Conservation (phyloP, 2,888 invertebrate species). For the Rhamnusium bicolor region DNA sequence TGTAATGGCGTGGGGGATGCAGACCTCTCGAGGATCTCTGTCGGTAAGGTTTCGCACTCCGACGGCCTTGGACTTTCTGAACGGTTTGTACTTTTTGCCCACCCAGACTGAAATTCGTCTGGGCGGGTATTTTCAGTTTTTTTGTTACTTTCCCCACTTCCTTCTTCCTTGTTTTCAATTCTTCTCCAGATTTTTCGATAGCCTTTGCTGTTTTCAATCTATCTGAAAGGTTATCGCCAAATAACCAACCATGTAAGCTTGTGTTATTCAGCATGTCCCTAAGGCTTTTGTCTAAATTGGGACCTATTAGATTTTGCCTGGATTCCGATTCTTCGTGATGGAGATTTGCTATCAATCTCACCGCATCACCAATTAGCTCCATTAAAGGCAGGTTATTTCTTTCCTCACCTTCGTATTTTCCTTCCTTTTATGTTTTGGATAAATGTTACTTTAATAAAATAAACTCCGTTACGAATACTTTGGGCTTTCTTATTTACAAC, state of each 20-base stretch:
- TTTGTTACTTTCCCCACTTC: not conserved
- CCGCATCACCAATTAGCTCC: conserved; percentile 21
- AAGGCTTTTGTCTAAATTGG: conserved; percentile 19
- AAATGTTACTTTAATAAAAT: too few relatives aligned
- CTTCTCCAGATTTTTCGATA: conserved; percentile 1
- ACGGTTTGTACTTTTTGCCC: not conserved
- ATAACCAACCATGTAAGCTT: conserved; percentile 21
- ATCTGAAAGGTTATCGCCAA: conserved; percentile 22
- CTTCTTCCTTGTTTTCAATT: not conserved
- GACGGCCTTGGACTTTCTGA: not conserved
- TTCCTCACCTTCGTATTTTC: not conserved
- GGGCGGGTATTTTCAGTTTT: not conserved
- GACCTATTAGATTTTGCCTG: conserved; percentile 19
- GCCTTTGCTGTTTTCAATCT: conserved; percentile 19
- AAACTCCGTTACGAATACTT: too few relatives aligned
- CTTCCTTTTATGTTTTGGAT: too few relatives aligned
- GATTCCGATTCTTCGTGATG: conserved; percentile 22
- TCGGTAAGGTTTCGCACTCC: not conserved
- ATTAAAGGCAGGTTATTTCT: conserved; percentile 20
- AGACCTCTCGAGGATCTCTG: not conserved
- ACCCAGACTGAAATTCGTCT: not conserved
- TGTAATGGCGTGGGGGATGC: not conserved
- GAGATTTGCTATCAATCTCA: conserved; percentile 14
- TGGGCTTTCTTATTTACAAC: too few relatives aligned
- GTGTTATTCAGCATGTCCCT: conserved; percentile 23